These are phyloP conservation scores for Lordiphosa collinella DNA, from an alignment of 1,140 invertebrate species.

Conservation along the genomic window DNA sequence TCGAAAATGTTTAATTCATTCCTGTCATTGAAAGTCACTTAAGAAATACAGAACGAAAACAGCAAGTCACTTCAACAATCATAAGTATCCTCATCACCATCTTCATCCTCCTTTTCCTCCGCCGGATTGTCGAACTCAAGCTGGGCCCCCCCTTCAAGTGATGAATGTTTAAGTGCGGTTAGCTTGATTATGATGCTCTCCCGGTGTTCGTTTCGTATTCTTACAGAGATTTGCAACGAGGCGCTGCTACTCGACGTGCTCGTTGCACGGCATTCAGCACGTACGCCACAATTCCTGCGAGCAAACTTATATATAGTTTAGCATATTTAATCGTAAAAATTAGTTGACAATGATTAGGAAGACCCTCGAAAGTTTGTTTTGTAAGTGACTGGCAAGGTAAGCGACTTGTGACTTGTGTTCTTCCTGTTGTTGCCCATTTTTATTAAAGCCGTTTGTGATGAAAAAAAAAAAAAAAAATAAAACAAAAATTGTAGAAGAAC, in stretches of 20 bases:
- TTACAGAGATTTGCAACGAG: slow-evolving; percentile 87
- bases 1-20: no score
- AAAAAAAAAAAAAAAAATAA: neutral
- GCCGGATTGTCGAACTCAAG: neutral
- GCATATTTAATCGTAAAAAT: slow-evolving; percentile 42
- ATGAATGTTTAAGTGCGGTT: neutral
- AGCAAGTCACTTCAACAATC: slow-evolving; percentile 20
- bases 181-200: slow-evolving; percentile 58
- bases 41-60: no score
- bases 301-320: slow-evolving; percentile 87
- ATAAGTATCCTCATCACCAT: slow-evolving; percentile 9
- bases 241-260: slow-evolving; percentile 86
- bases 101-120: neutral
- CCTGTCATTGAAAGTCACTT: no score
- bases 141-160: neutral
- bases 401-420: slow-evolving; percentile 45
- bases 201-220: slow-evolving; percentile 60
- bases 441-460: slow-evolving; percentile 10
- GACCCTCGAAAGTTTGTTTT: slow-evolving; percentile 9
- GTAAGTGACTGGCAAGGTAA: slow-evolving; percentile 61
- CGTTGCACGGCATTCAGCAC: slow-evolving; percentile 83
- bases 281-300: slow-evolving; percentile 87
- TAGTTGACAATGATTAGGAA: slow-evolving; percentile 25
- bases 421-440: slow-evolving; percentile 22
- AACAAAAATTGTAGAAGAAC: neutral